Base-by-base conservation (phyloP, 2,888 invertebrate genomes). In the Nasonovia ribisnigri region DNA sequence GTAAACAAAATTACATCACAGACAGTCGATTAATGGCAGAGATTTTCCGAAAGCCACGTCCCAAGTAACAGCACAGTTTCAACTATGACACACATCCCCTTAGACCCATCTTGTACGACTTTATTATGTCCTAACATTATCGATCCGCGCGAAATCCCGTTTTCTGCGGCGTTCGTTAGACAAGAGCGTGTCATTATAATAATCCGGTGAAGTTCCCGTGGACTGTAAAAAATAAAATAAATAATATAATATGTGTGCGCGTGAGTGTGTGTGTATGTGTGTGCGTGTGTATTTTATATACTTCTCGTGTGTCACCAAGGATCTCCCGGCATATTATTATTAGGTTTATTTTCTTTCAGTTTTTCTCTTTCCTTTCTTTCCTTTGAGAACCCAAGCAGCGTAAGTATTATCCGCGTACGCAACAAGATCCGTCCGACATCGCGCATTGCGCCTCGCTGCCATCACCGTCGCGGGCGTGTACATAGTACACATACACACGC, bases 391-490 rank as follows among this genome's bases (percentile, higher is more conserved):
- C 48, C 4, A 48, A 86, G 87, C 54, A 29, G 8, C 36, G 36
- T 77, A 77, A 77, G 60, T 92, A 67, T 67, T 67, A 87, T 67
- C 67, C 10, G 54, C 57, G 5, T 77, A 89, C 29, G 92, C 92
- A 92, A 92, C 87, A 92, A 87, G 87, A 92, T 67, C 87, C 87
- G 60, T 26, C 13, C 86, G 36, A 86, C 60, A 57, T 57, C 20
- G 43, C 20, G 43, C n/a, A n/a, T n/a, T n/a, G 90, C 77, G 90
- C 51, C 67, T 77, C 6, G 36, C 6, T 5, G n/a, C n/a, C 16
- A 42, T 51, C 51, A 24, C 24, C n/a, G 77, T 36, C 90, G 48
- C 51, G 42, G 84, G 36, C 36, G 8, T 77, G 36, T 42, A 42
- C 20, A 20, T 0, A 5, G 16, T 3, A 67, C 67, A 67, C 11